Evolutionary conservation across 2,797 vertebrate genomes (phyloP), one percentile per base, ranked within the genome.

Genomic region (Poecilia wingei): DNA sequence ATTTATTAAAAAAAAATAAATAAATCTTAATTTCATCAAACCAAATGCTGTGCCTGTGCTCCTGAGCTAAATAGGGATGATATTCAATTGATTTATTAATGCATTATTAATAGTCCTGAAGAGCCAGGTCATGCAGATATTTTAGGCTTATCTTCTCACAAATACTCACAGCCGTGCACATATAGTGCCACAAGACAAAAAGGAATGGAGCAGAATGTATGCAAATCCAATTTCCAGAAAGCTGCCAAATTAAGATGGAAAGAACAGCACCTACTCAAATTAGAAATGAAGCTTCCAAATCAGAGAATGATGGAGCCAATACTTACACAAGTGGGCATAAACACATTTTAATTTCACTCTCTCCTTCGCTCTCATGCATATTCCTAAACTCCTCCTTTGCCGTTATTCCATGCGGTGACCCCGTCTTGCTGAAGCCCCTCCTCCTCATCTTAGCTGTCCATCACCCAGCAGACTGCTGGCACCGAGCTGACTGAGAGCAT

Each of bases 21-120:
- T 80, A 78, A 55, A 53, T 88, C 88, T 89, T 90, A 86, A 92
- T 92, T 91, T 88, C 82, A 84, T 91, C 87, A 87, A 90, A 88
- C 82, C 49, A 79, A 91, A 90, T 88, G 81, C 71, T 83, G 77
- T 78, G 82, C 82, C 81, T 83, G 79, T 77, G 87, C 89, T 84
- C 90, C 79, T 64, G 84, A 91, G 85, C 84, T 88, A 81, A 88
- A 93, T 85, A 85, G 76, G 91, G 90, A 94, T 93, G 93, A 90
- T 86, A 88, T 87, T 89, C 88, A 92, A 95, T 95, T 95, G 93
- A 95, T 94, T 70, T 95, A 95, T 92, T 92, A 94, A 95, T 95
- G 91, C 87, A 93, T 93, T 95, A 94, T 94, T 93, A 94, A 94
- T 93, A 88, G 75, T 87, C 72, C 84, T 80, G 61, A 81, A 85